A percentile compares a stretch with the other conserved stretches of the same genome.
phyloP scores from a whole-genome alignment of 2,888 invertebrate genomes.

The Syrphus vitripennis region DNA sequence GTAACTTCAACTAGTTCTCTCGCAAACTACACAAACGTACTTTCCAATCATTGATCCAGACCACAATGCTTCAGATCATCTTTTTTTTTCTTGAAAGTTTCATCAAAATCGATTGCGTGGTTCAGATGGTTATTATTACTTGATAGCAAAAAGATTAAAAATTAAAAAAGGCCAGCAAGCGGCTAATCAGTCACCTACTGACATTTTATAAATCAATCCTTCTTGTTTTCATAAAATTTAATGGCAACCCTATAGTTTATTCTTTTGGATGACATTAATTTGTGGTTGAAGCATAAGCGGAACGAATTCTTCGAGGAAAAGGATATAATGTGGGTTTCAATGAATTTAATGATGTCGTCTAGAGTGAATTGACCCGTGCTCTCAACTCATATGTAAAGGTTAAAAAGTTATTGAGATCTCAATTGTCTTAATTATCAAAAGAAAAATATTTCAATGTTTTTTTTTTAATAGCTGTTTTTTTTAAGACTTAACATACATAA shows the following conservation, averaged over 20 bases:
- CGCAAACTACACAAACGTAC: too few relatives aligned
- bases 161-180: too few relatives aligned
- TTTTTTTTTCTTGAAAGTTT: too few relatives aligned
- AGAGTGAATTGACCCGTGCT: slow-evolving; percentile 54
- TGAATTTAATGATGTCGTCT: slow-evolving; percentile 66
- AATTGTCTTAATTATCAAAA: slow-evolving; percentile 14
- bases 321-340: slow-evolving; percentile 55
- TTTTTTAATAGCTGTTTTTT: not conserved
- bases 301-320: slow-evolving; percentile 42
- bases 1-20: too few relatives aligned
- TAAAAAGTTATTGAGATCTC: slow-evolving; percentile 4
- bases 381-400: slow-evolving; percentile 43
- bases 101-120: too few relatives aligned
- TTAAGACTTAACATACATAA: too few relatives aligned
- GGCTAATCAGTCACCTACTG: too few relatives aligned
- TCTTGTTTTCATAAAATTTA: not conserved
- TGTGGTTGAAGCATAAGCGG: not conserved
- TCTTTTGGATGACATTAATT: not conserved
- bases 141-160: too few relatives aligned
- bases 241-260: not conserved
- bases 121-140: too few relatives aligned
- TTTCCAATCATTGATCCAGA: too few relatives aligned
- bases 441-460: not conserved
- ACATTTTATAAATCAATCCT: too few relatives aligned
- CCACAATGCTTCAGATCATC: too few relatives aligned